Evolutionary conservation across 2,888 invertebrate species (phyloP).

Genomic region (Lasioglossum malachurum): DNA sequence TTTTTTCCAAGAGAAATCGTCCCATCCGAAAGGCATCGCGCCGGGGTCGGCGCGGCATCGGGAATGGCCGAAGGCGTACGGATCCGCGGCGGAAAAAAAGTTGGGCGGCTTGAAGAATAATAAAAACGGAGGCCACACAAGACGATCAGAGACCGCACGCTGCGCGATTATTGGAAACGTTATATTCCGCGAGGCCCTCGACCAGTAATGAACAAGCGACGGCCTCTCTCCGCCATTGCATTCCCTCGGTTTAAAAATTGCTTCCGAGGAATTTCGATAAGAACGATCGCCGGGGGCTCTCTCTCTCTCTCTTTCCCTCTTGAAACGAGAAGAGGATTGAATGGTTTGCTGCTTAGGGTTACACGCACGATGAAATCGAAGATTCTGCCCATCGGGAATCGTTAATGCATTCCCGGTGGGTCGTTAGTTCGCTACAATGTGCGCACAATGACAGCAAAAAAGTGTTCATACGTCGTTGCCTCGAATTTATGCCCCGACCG

Average conservation of each 20-base stretch:
- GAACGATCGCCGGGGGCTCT: neutral
- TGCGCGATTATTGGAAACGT: constrained; percentile 58
- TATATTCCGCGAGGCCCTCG: constrained; percentile 39
- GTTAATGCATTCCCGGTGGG: neutral
- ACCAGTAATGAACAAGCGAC: constrained; percentile 34
- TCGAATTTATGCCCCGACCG: neutral
- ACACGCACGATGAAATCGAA: neutral
- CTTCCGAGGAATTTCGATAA: constrained; percentile 17
- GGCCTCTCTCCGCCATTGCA: constrained; percentile 28
- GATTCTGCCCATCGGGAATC: neutral
- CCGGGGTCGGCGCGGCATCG: neutral
- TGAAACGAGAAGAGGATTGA: constrained; percentile 30
- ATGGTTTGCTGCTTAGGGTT: constrained; percentile 5
- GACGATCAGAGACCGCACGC: constrained; percentile 64
- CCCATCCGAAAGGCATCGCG: neutral
- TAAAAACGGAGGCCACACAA: constrained; percentile 65
- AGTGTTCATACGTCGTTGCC: constrained; percentile 2
- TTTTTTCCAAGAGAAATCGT: too few relatives aligned
- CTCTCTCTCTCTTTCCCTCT: neutral
- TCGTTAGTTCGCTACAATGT: constrained; percentile 1
- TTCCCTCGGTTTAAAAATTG: constrained; percentile 33
- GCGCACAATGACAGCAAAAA: constrained; percentile 5
- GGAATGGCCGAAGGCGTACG: neutral
- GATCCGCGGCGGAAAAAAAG: constrained; percentile 1
- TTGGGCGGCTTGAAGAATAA: constrained; percentile 46